These are phyloP conservation scores for Pyrrhia umbra DNA, from an alignment of 2,888 invertebrate genomes.

Conservation along the genomic window DNA sequence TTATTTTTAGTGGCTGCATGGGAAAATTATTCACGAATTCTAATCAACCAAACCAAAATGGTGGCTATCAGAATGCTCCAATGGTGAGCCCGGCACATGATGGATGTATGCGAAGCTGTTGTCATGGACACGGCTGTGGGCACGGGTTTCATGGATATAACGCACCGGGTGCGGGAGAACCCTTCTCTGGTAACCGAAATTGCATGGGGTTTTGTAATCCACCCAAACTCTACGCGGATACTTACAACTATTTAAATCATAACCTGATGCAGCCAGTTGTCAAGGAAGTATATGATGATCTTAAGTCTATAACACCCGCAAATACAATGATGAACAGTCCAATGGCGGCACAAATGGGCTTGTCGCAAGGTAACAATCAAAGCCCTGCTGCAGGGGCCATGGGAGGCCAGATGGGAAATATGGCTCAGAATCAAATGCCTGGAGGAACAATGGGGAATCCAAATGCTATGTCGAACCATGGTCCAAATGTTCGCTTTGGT, in stretches of 20 bases:
- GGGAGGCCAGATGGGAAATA: constrained; percentile 46
- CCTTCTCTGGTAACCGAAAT: constrained; percentile 58
- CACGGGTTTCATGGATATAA: constrained; percentile 54
- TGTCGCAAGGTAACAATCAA: constrained; percentile 55
- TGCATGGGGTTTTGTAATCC: constrained; percentile 78
- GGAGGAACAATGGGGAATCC: constrained; percentile 46
- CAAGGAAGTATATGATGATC: constrained; percentile 83
- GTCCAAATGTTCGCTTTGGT: constrained; percentile 49
- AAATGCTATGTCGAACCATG: constrained; percentile 23
- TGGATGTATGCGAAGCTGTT: constrained; percentile 69
- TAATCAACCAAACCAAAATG: constrained; percentile 59
- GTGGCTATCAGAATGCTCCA: constrained; percentile 31
- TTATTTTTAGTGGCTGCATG: constrained; percentile 84
- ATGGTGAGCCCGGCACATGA: constrained; percentile 64
- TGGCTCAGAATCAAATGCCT: constrained; percentile 53
- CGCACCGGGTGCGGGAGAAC: constrained; percentile 69
- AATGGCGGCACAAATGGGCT: constrained; percentile 74
- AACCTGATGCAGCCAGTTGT: constrained; percentile 84
- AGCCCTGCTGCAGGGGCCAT: constrained; percentile 20
- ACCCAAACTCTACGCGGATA: constrained; percentile 79
- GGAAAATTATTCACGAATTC: constrained; percentile 81
- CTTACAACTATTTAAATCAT: constrained; percentile 79
- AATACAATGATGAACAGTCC: constrained; percentile 81
- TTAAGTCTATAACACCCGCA: constrained; percentile 77
- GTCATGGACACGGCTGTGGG: constrained; percentile 68